Evolutionary conservation across 2,113 vertebrate genomes (phyloP).

Genomic region (Gymnogyps californianus): DNA sequence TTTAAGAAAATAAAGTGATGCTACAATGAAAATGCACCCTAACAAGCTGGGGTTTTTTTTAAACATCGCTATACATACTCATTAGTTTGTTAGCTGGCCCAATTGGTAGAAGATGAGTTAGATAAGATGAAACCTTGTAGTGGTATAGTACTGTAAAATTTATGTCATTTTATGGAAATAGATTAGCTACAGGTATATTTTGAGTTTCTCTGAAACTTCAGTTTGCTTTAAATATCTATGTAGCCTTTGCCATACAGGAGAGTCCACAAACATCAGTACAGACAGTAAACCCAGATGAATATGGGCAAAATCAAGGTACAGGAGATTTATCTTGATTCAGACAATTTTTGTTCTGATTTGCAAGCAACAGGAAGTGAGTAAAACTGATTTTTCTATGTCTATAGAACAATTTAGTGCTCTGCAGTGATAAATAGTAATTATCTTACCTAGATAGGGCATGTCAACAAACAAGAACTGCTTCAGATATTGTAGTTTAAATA

Average conservation of each 20-base stretch:
- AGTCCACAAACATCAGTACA: not conserved
- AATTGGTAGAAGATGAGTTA: not conserved
- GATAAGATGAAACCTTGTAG: not conserved
- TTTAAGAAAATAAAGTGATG: not conserved
- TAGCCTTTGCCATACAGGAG: not conserved
- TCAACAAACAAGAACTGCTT: not conserved
- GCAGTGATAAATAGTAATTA: not conserved
- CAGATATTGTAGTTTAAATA: not conserved
- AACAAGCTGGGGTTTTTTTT: not conserved
- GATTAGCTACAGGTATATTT: not conserved
- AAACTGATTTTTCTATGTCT: not conserved
- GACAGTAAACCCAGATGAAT: not conserved
- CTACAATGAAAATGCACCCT: not conserved
- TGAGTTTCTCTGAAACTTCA: not conserved
- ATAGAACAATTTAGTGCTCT: not conserved
- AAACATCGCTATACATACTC: not conserved
- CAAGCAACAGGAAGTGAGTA: not conserved
- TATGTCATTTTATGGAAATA: not conserved
- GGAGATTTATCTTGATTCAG: not conserved
- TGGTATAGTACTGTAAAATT: not conserved
- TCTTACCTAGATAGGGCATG: not conserved
- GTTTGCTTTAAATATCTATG: not conserved
- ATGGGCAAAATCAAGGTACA: not conserved
- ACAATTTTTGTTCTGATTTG: not conserved
- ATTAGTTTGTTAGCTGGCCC: not conserved